These are phyloP conservation scores for Glaucomys volans DNA, from an alignment of 2,113 vertebrate species.

Conservation along the genomic window DNA sequence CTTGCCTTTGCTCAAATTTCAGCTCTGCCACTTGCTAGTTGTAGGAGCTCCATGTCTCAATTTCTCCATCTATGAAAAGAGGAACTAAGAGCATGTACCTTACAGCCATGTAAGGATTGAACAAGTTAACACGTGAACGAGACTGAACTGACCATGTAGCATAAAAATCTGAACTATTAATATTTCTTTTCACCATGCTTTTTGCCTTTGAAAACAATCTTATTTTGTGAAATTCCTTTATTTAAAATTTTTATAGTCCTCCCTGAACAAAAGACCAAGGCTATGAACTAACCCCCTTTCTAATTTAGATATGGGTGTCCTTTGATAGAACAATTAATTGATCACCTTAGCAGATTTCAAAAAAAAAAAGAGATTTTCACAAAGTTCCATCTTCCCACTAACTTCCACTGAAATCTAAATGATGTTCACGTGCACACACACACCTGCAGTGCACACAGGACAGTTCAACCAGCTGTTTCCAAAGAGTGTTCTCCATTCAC, in stretches of 20 bases:
- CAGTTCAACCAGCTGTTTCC: too few relatives aligned
- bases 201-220: neutral
- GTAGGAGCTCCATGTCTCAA: neutral
- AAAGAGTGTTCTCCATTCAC: neutral
- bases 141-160: neutral
- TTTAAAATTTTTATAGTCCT: constrained; percentile 9
- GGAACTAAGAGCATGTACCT: neutral
- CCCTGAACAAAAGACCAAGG: neutral
- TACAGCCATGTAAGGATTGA: neutral
- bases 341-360: neutral
- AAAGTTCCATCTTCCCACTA: neutral
- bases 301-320: neutral
- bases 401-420: neutral
- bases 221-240: neutral
- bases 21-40: neutral
- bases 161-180: neutral
- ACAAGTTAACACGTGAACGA: neutral
- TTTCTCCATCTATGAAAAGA: constrained; percentile 10
- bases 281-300: neutral
- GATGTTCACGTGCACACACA: neutral
- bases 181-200: neutral
- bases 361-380: neutral
- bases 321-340: neutral
- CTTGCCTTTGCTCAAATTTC: neutral
- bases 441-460: neutral